These are phyloP conservation scores for Nyctibius bracteatus DNA, from an alignment of 2,113 vertebrate species.

Conservation along the genomic window DNA sequence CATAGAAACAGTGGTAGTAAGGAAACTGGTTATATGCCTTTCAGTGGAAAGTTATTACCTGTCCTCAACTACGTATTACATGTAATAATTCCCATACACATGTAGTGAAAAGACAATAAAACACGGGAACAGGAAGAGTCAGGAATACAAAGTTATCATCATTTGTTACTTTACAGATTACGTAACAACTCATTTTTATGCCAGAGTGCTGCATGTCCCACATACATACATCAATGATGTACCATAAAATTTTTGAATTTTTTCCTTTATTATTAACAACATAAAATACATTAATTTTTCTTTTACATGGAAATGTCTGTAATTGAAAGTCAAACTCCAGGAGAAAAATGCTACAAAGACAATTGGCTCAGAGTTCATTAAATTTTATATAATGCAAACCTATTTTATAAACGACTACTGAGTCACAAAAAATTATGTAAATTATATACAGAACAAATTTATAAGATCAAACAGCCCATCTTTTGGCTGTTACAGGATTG, in stretches of 20 bases:
- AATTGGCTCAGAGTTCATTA: neutral
- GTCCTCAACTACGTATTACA: neutral
- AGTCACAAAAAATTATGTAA: neutral
- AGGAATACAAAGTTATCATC: neutral
- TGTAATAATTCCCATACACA: neutral
- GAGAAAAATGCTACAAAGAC: neutral
- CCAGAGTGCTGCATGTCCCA: neutral
- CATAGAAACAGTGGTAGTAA: neutral
- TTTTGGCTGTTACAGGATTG: neutral
- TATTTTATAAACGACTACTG: neutral
- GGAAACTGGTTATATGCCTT: neutral
- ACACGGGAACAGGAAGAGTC: neutral
- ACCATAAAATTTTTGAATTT: neutral
- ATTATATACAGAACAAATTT: neutral
- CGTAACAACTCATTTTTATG: neutral
- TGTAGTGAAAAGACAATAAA: neutral
- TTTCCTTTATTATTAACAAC: neutral
- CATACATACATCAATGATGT: neutral
- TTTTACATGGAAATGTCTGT: neutral
- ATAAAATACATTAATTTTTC: neutral
- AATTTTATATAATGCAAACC: neutral
- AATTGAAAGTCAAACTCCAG: neutral
- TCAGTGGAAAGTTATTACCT: neutral
- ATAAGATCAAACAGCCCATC: neutral
- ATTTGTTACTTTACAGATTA: neutral